Percentiles rank a stretch among this genome's conserved stretches.
Conservation (phyloP, 2,888 invertebrate species). For the Apoda limacodes region DNA sequence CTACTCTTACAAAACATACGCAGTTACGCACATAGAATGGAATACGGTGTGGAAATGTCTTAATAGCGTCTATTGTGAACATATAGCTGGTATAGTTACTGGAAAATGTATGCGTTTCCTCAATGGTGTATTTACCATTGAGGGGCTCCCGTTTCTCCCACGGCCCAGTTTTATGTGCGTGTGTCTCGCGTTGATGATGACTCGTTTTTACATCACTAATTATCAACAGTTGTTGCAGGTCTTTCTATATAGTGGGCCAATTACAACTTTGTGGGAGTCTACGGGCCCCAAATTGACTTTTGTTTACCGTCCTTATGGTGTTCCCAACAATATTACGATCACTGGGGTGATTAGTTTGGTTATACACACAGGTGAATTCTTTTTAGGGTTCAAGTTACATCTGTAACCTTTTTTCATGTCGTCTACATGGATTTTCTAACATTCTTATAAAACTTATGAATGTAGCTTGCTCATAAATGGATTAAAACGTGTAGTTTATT, state of each 20-base stretch:
- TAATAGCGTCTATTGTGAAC: slow-evolving; percentile 49
- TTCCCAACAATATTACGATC: too few species aligned
- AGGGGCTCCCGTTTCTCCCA: slow-evolving; percentile 63
- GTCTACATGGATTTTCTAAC: too few species aligned
- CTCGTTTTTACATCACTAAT: slow-evolving; percentile 63
- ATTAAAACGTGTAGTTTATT: too few species aligned
- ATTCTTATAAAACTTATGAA: too few species aligned
- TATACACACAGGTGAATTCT: too few species aligned
- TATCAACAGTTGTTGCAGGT: slow-evolving; percentile 57
- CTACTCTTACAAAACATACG: slow-evolving; percentile 62
- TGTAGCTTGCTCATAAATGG: too few species aligned
- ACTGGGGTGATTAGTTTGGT: too few species aligned
- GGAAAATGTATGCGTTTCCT: slow-evolving; percentile 47
- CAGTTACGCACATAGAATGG: slow-evolving; percentile 47
- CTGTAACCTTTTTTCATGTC: too few species aligned
- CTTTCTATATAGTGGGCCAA: slow-evolving; percentile 58
- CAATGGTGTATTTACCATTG: slow-evolving; percentile 38
- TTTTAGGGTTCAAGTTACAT: too few species aligned
- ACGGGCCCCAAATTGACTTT: slow-evolving; percentile 42
- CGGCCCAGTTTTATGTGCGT: slow-evolving; percentile 59
- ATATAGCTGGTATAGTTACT: slow-evolving; percentile 35
- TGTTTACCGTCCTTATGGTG: too few species aligned
- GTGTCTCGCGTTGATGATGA: slow-evolving; percentile 56
- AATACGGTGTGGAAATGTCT: slow-evolving; percentile 58
- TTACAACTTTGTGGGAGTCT: slow-evolving; percentile 56